Evolutionary conservation across 2,888 invertebrate species (phyloP).

Genomic region (Clitarchus hookeri): DNA sequence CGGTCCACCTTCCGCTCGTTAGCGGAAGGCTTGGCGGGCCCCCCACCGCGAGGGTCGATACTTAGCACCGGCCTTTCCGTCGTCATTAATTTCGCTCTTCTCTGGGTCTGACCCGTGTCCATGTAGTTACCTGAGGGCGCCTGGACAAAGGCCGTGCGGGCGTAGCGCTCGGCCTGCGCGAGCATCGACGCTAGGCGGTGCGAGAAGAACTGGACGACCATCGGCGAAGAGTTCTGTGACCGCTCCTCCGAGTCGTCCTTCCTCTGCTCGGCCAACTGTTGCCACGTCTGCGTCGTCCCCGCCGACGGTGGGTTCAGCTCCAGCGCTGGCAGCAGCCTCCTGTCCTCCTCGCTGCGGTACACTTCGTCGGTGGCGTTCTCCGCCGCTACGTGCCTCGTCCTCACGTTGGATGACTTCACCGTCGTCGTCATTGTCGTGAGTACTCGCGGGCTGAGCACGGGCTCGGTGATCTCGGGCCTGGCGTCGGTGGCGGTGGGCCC

Average conservation of each 20-base stretch:
- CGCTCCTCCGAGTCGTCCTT: constrained; percentile 36
- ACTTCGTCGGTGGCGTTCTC: not conserved
- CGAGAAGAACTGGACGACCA: constrained; percentile 79
- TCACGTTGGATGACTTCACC: constrained; percentile 30
- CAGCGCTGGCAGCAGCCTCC: constrained; percentile 50
- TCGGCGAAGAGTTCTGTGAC: constrained; percentile 50
- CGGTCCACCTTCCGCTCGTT: not conserved
- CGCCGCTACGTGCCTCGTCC: constrained; percentile 22
- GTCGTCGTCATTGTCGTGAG: constrained; percentile 22
- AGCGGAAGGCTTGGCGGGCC: not conserved
- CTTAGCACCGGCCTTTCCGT: not conserved
- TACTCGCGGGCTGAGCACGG: constrained; percentile 64
- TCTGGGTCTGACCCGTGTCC: not conserved
- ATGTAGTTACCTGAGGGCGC: constrained; percentile 20
- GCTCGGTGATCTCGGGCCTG: constrained; percentile 71
- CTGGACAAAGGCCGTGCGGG: constrained; percentile 23
- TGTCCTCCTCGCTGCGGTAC: constrained; percentile 30
- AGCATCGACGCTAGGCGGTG: constrained; percentile 77
- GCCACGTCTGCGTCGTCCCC: constrained; percentile 46
- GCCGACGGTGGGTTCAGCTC: constrained; percentile 48
- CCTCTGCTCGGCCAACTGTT: constrained; percentile 42
- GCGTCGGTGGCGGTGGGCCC: constrained; percentile 37
- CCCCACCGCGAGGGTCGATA: constrained; percentile 1
- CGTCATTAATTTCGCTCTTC: not conserved
- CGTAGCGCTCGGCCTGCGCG: constrained; percentile 69